Conservation (phyloP, 1,140 invertebrate species). For the Heterodera schachtii region DNA sequence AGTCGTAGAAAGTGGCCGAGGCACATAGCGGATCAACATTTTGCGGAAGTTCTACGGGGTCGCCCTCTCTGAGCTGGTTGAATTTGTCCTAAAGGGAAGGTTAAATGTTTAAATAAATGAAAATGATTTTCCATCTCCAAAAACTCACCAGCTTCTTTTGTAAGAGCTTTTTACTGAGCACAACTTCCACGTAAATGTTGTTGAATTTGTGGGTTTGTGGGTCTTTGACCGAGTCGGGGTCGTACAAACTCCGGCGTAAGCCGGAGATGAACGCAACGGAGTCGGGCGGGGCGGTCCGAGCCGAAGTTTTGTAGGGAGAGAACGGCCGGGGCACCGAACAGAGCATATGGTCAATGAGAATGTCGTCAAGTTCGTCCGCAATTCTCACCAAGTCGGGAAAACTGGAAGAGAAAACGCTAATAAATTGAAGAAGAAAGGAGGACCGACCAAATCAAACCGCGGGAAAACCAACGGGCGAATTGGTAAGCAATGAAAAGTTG, state of each 20-base stretch:
- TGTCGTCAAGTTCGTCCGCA: constrained; percentile 23
- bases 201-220: constrained; percentile 8
- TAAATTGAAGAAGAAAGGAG: neutral
- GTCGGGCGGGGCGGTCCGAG: neutral
- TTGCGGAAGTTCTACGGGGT: constrained; percentile 12
- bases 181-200: constrained; percentile 30
- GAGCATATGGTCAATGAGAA: constrained; percentile 21
- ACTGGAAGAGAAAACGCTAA: constrained; percentile 14
- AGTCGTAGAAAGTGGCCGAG: constrained; percentile 16
- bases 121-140: too few relatives aligned
- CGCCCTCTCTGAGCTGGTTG: constrained; percentile 15
- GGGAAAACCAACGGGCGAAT: constrained; percentile 28
- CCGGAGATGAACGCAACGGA: constrained; percentile 18
- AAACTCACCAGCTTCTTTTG: constrained; percentile 9
- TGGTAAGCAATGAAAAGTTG: constrained; percentile 20
- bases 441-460: constrained; percentile 23
- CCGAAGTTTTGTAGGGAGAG: neutral
- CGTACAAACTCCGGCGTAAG: constrained; percentile 16
- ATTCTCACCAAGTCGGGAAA: constrained; percentile 24
- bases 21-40: constrained; percentile 13
- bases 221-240: constrained; percentile 10
- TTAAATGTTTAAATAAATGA: neutral
- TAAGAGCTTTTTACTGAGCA: constrained; percentile 1
- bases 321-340: neutral
- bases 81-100: constrained; percentile 22